These are phyloP conservation scores for Leptogaster cylindrica DNA, from an alignment of 2,888 invertebrate species.

Conservation along the genomic window DNA sequence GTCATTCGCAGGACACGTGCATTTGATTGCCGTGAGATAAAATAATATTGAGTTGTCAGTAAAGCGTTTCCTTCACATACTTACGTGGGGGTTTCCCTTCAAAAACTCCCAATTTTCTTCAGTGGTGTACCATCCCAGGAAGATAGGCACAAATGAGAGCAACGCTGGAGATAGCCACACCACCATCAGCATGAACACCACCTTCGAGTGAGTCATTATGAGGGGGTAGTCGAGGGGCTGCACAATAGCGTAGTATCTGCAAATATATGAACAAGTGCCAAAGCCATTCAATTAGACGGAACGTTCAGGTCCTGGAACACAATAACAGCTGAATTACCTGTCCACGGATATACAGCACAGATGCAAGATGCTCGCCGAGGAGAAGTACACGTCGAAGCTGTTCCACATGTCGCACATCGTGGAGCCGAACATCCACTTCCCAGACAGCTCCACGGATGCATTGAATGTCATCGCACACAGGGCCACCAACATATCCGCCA, in stretches of 20 bases:
- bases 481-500: slow-evolving; percentile 92
- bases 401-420: slow-evolving; percentile 95
- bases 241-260: slow-evolving; percentile 86
- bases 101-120: slow-evolving; percentile 75
- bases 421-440: slow-evolving; percentile 87
- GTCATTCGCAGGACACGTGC: background rate
- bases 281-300: background rate
- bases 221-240: slow-evolving; percentile 90
- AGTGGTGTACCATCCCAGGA: slow-evolving; percentile 94
- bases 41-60: background rate
- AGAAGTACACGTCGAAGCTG: slow-evolving; percentile 92
- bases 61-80: slow-evolving; percentile 54
- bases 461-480: slow-evolving; percentile 92
- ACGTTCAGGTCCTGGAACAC: background rate
- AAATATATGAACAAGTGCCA: too few species aligned
- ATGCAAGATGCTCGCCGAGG: slow-evolving; percentile 89
- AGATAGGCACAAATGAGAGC: slow-evolving; percentile 92
- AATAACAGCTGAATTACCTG: slow-evolving; percentile 54
- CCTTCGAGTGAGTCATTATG: slow-evolving; percentile 84
- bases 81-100: slow-evolving; percentile 70
- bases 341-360: slow-evolving; percentile 94
- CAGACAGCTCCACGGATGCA: slow-evolving; percentile 84
- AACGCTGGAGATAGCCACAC: slow-evolving; percentile 93
- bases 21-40: slow-evolving; percentile 6
- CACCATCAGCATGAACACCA: slow-evolving; percentile 80